Evolutionary conservation across 2,113 vertebrate genomes (phyloP), one percentile per base, ranked within the genome.

Genomic region (Romanogobio albipinnatus): DNA sequence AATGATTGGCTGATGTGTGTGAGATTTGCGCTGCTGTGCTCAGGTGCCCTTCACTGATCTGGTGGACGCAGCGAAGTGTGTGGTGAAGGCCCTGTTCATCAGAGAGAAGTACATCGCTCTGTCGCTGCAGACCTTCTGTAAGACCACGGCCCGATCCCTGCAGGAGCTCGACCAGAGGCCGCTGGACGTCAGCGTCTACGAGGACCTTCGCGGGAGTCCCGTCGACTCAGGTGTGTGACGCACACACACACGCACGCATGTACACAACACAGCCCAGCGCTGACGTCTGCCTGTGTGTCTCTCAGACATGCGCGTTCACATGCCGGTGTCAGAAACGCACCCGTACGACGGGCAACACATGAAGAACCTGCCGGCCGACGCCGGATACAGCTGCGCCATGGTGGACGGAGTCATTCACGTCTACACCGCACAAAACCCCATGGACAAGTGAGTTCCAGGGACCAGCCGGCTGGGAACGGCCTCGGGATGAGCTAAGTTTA

Each of bases 21-120:
- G 5, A 64, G 62, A 15, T 15, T 10, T 3, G 11, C 3, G 0
- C 61, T 45, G 26, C 2, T 70, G 74, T 76, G 22, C 24, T 15
- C 10, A 99, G 98, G 98, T 99, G 79, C 98, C 97, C 1, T 98
- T 98, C 93, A 97, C 96, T 0, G 98, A 99, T 89, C 92, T 99
- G 76, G 91, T 98, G 84, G 97, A 99, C 0, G 97, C 97, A 0
- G 97, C 98, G 59, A 98, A 98, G 91, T 99, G 98, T 24, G 97
- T 99, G 88, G 97, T 98, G 89, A 96, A 97, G 89, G 97, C 97
- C 0, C 87, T 99, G 26, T 97, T 98, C 82, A 96, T 99, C 51
- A 93, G 98, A 75, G 96, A 99, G 94, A 99, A 98, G 92, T 99
- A 99, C 94, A 97, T 97, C 89, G 95, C 94, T 1, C 58, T 94